A percentile compares a stretch with the other conserved stretches of the same genome.
phyloP scores from a whole-genome alignment of 1,140 invertebrate genomes.

The Zaprionus tsacasi region DNA sequence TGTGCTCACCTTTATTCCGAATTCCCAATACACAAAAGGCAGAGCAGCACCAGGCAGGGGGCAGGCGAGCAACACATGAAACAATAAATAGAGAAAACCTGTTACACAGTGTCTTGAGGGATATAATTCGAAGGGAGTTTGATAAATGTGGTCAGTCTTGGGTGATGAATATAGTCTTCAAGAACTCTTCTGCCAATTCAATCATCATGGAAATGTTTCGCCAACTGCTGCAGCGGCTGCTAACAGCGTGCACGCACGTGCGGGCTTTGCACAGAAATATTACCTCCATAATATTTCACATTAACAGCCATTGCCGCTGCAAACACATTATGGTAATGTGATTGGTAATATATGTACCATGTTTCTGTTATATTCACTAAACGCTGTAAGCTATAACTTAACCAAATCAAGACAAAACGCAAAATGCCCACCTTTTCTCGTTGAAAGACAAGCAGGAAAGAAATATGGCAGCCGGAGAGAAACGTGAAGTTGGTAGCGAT shows the following conservation, averaged over 20 bases:
- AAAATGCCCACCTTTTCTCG: conserved; percentile 77
- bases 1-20: conserved; percentile 48
- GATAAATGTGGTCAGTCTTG: conserved; percentile 58
- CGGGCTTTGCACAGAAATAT: conserved; percentile 43
- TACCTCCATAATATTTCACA: conserved; percentile 54
- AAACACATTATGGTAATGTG: conserved; percentile 31
- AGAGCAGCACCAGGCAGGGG: conserved; percentile 2
- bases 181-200: conserved; percentile 75
- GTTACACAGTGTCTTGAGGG: not conserved
- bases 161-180: conserved; percentile 84
- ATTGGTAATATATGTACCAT: conserved; percentile 7
- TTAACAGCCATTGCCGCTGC: conserved; percentile 6
- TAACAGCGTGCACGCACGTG: conserved; percentile 52
- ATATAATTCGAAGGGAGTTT: not conserved
- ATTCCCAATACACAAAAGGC: conserved; percentile 3
- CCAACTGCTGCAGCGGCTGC: conserved; percentile 18
- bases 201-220: conserved; percentile 53
- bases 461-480: conserved; percentile 69
- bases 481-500: conserved; percentile 69
- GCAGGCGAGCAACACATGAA: conserved; percentile 23
- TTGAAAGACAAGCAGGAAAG: conserved; percentile 81
- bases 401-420: conserved; percentile 62
- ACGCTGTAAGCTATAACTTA: conserved; percentile 59
- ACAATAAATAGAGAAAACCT: conserved; percentile 14
- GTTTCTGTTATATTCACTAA: conserved; percentile 20